Base-by-base conservation (phyloP, 2,888 invertebrate species). In the Ophion slaviceki region DNA sequence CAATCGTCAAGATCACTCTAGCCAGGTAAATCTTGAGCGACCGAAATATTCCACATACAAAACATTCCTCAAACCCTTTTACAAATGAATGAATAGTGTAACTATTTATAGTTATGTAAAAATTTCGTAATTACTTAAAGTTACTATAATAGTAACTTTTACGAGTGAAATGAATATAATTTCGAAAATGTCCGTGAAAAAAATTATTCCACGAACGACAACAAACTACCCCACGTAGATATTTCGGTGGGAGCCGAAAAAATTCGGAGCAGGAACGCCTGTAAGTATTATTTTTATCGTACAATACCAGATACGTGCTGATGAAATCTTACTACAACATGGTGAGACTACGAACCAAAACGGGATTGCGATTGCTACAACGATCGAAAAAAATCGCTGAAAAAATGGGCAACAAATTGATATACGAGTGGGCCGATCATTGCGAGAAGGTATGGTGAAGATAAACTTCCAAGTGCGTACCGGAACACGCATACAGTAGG, bases 261-360 rank as follows among this genome's bases (percentile, higher is more conserved):
- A 40, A 20, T n/a, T 45, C 20, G 24, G 6, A n/a, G 4, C 17
- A 24, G 2, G 17, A 72, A 32, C n/a, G 2, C 45, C 1, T 11
- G 5, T 20, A 28, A 24, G 20, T 62, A 11, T 45, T 45, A 28
- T 28, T 72, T 20, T 71, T 68, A 67, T 79, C 80, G 61, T 80
- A 32, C 32, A 59, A 75, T 94, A 93, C n/a, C 87, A 96, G 96
- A 89, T 95, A 94, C 86, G 92, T 92, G 62, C 92, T 96, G 32
- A 88, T 96, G 87, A 94, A 94, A 87, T 95, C 95, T 0, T 96
- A 96, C 89, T 95, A 94, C 88, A 89, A 93, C 68, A 94, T 95
- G 89, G 94, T 95, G 24, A 92, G 91, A 77, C 94, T 94, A n/a
- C 94, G 94, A 62, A 94, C 94, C 85, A 90, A 88, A 17, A 86